phyloP scores from a whole-genome alignment of 2,113 vertebrate genomes.

The Bothrops jararaca region DNA sequence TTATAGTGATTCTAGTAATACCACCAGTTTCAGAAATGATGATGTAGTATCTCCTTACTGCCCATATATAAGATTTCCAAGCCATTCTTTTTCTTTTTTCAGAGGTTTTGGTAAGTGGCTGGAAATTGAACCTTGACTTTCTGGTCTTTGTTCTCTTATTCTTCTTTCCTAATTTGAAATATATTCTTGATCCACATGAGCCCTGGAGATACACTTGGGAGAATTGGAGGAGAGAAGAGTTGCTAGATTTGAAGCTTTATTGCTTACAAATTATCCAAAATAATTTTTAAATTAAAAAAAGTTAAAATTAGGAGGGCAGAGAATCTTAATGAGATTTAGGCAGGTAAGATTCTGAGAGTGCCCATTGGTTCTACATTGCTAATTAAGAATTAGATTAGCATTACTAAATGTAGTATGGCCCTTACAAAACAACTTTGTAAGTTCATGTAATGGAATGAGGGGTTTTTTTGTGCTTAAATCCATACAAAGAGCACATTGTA shows the following conservation, averaged over 20 bases:
- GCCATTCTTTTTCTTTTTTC: neutral
- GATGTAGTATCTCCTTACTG: neutral
- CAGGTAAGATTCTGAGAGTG: neutral
- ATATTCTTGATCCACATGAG: neutral
- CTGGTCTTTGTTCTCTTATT: neutral
- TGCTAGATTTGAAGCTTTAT: neutral
- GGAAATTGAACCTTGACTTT: neutral
- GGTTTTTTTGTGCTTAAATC: neutral
- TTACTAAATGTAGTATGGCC: neutral
- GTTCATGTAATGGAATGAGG: neutral
- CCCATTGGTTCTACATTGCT: neutral
- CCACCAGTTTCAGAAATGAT: neutral
- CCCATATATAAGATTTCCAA: neutral
- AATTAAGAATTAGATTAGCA: neutral
- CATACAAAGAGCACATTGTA: neutral
- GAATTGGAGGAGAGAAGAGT: neutral
- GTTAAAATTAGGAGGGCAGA: neutral
- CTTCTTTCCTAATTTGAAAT: neutral
- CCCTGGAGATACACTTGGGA: neutral
- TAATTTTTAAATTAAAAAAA: neutral
- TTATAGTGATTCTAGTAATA: neutral
- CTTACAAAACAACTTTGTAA: neutral
- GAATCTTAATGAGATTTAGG: neutral
- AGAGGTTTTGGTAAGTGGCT: neutral
- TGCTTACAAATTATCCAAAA: neutral